A percentile compares a stretch with the other conserved stretches of the same genome.
Conservation (phyloP, 2,888 invertebrate species). For the Rotaria sp. region DNA sequence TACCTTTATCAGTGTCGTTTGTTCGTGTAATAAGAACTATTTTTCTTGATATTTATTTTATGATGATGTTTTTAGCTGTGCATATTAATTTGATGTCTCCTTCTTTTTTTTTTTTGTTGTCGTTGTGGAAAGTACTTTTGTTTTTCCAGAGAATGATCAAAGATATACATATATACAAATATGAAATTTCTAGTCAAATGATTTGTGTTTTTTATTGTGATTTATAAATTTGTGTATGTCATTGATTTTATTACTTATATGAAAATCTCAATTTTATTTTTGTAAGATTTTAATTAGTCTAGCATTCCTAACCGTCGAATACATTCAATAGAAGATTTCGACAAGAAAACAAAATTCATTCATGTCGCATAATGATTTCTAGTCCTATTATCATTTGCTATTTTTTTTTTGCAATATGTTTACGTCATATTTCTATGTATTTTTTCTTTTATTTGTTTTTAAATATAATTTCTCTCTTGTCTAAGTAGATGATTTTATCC, state of each 20-base stretch:
- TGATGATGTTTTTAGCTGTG: not conserved
- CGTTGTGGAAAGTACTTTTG: not conserved
- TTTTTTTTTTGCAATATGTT: not conserved
- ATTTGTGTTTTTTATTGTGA: not conserved
- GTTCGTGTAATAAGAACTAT: not conserved
- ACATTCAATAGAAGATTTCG: not conserved
- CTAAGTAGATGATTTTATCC: not conserved
- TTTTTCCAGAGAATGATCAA: not conserved
- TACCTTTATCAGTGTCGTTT: slow-evolving; percentile 10
- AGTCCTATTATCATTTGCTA: not conserved
- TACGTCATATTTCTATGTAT: not conserved
- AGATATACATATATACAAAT: not conserved
- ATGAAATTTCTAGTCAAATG: not conserved
- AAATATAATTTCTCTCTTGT: not conserved
- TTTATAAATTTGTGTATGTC: not conserved
- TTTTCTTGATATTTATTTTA: not conserved
- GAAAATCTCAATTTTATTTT: not conserved
- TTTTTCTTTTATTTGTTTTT: not conserved
- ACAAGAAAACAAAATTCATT: not conserved
- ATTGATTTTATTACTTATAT: not conserved
- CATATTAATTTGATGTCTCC: not conserved
- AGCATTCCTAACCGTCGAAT: not conserved
- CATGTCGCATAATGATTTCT: not conserved
- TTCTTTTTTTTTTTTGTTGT: not conserved
- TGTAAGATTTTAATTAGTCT: not conserved